Percentiles rank a stretch among this genome's conserved stretches.
These are phyloP conservation scores for Philopedon plagiatum DNA, from an alignment of 2,888 invertebrate species.

Conservation along the genomic window DNA sequence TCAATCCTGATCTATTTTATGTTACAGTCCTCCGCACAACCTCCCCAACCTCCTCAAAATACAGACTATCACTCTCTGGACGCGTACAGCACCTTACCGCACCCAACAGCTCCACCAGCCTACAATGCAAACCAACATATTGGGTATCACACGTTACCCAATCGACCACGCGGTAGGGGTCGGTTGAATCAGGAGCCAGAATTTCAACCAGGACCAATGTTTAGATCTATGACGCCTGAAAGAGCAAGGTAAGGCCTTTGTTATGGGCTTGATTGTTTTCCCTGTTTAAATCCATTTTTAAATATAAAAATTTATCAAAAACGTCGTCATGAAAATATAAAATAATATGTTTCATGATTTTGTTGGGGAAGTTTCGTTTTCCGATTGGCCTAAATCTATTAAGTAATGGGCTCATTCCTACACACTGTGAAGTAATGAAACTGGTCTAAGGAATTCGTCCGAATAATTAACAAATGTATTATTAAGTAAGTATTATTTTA, in stretches of 20 bases:
- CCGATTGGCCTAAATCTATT: no score
- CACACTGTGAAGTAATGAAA: no score
- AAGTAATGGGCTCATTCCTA: no score
- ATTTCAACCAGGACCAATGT: slow-evolving; percentile 54
- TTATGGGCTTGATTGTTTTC: no score
- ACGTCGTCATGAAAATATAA: no score
- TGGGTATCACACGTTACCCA: slow-evolving; percentile 78
- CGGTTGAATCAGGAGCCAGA: slow-evolving; percentile 73
- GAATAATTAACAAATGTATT: no score
- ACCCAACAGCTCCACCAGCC: slow-evolving; percentile 20
- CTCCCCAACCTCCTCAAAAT: slow-evolving; percentile 39
- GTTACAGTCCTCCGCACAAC: slow-evolving; percentile 1
- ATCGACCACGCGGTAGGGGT: slow-evolving; percentile 72
- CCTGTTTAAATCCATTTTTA: no score
- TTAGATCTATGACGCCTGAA: slow-evolving; percentile 69
- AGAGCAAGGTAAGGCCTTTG: slow-evolving; percentile 57
- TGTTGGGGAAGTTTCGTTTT: no score
- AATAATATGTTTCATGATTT: no score
- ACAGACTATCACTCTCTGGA: slow-evolving; percentile 52
- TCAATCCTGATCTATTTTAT: slow-evolving; percentile 38
- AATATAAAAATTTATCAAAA: no score
- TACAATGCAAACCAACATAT: slow-evolving; percentile 54
- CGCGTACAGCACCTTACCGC: slow-evolving; percentile 51
- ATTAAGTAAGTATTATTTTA: no score
- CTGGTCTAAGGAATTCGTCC: no score